Evolutionary conservation across 2,888 invertebrate genomes (phyloP).

Genomic region (Synergus itoensis): DNA sequence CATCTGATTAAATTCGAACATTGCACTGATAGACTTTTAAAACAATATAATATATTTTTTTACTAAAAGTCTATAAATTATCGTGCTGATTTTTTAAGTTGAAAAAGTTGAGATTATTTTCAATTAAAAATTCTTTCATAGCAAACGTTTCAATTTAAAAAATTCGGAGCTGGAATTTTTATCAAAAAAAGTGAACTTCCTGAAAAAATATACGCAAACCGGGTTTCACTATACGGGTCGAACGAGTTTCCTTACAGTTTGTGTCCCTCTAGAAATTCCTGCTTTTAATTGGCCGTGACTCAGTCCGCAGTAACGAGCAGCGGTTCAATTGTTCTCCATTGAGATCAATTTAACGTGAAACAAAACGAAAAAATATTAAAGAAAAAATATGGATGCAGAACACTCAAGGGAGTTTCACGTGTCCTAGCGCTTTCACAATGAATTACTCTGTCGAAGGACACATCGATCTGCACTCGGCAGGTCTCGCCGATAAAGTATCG

Average conservation of each 20-base stretch:
- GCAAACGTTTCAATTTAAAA: too few relatives aligned
- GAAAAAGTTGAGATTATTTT: too few relatives aligned
- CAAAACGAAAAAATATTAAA: not conserved
- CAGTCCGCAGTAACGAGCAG: constrained; percentile 51
- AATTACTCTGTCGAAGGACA: not conserved
- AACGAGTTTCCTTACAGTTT: constrained; percentile 48
- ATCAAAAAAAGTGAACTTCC: not conserved
- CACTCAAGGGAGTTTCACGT: constrained; percentile 25
- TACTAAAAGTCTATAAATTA: too few relatives aligned
- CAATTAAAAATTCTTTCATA: too few relatives aligned
- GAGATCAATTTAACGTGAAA: constrained; percentile 33
- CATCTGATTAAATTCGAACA: not conserved
- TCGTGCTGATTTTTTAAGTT: too few relatives aligned
- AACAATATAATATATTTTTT: too few relatives aligned
- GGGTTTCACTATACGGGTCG: constrained; percentile 31
- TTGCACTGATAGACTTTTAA: not conserved
- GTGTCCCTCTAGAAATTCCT: constrained; percentile 49
- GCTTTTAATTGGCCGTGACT: constrained; percentile 57
- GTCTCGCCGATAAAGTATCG: not conserved
- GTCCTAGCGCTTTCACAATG: not conserved
- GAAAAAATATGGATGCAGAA: constrained; percentile 19
- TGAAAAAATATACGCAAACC: constrained; percentile 15
- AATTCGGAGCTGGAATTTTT: not conserved
- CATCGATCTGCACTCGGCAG: not conserved
- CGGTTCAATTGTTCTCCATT: constrained; percentile 40